phyloP scores from a whole-genome alignment of 2,888 invertebrate genomes.

The Cristatella mucedo region DNA sequence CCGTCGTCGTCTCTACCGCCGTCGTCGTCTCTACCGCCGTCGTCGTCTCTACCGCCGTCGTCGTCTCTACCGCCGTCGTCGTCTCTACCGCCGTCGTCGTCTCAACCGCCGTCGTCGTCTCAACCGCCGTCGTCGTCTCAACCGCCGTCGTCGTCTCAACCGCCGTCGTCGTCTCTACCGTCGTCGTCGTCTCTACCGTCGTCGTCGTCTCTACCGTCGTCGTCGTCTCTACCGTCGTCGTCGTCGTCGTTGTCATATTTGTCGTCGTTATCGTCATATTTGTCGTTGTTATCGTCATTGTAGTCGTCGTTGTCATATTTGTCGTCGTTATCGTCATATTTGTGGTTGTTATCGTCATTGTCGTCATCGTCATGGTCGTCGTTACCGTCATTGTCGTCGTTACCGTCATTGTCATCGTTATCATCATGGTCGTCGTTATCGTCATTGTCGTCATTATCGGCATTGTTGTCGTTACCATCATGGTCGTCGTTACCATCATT shows the following conservation, averaged over 20 bases:
- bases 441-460: background rate
- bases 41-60: no score
- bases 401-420: conserved; percentile 2
- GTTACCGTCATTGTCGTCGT: conserved; percentile 4
- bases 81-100: no score
- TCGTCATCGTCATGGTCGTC: conserved; percentile 3
- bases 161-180: no score
- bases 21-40: no score
- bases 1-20: no score
- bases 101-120: no score
- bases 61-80: no score
- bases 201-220: background rate
- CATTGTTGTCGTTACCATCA: background rate
- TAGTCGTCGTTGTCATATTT: background rate
- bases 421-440: background rate
- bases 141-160: no score
- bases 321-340: background rate
- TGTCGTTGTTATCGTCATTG: background rate
- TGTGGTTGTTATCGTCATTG: no score
- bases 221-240: background rate
- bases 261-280: background rate
- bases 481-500: background rate
- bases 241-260: background rate
- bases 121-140: no score
- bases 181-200: no score